Base-by-base conservation (phyloP, 2,797 vertebrate genomes). In the Leptodactylus fallax region DNA sequence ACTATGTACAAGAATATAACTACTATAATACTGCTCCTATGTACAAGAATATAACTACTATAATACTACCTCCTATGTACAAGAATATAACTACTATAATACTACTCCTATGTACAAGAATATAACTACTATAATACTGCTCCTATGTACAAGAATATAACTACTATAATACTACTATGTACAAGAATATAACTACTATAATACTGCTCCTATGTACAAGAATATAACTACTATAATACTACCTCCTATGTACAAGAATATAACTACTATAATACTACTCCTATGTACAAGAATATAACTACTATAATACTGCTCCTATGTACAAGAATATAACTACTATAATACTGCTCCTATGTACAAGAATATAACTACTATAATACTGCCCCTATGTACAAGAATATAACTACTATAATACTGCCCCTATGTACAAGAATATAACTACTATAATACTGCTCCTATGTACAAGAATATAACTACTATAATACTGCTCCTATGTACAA, bases 71-170 rank as follows among this genome's bases (percentile, higher is more conserved):
- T 6, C 71, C 69, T 47, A 72, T 72, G 7, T 72, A 72, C 69
- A 72, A 47, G 69, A 72, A 72, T 72, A 72, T 72, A 72, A 72
- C 27, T 72, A 72, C 69, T 72, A 69, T 72, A 72, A 72, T 36
- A 69, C 65, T 36, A 12, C 65, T 1, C 25, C 25, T 69, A 69
- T 69, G 17, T 69, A 27, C 65, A 69, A 36, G 25, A 69, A 69
- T 69, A 69, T 36, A 69, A 69, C 65, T 69, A 36, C 25, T 69
- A 69, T 69, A 69, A 69, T 61, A 61, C 60, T 61, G 60, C 60
- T n/a, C 19, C 60, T 61, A 21, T n/a, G 19, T 61, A n/a, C n/a
- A 60, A 60, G 58, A 60, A 60, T 60, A 60, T 60, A 60, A 60
- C 58, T 60, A 60, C 58, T 60, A 60, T 60, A 60, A 60, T 21